Evolutionary conservation across 2,888 invertebrate genomes (phyloP), one percentile per base, ranked within the genome.

Genomic region (Leucophora obtusa): DNA sequence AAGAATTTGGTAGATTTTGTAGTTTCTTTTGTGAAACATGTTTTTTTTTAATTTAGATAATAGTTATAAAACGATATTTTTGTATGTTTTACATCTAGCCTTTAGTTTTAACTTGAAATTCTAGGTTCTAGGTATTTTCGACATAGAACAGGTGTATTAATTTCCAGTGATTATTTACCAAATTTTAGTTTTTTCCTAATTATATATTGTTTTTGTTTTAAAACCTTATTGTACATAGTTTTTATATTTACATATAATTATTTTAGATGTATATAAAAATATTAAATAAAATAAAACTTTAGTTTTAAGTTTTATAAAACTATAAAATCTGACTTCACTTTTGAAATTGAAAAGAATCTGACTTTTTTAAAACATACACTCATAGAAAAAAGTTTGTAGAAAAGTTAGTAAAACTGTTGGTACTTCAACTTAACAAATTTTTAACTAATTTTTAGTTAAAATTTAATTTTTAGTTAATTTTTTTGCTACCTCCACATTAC

Each of bases 251-350:
- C n/a, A 47, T 47, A 47, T 47, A 47, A 47, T 47, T 47, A 3
- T 47, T 47, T 47, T 47, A 47, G n/a, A 47, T 47, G 43, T 47
- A 47, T 6, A 47, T 47, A 38, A 11, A 47, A 14, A n/a, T 47
- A 47, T n/a, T 43, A 14, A 74, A 74, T 74, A 74, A 66, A 74
- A 11, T 74, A 59, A 33, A 33, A 28, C 21, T 58, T 15, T 73
- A 73, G 58, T 17, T 18, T 28, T 74, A 74, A 74, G 74, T 68
- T 66, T 68, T 50, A 72, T 63, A 63, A 51, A 60, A 60, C 11
- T 14, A 14, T 24, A n/a, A 14, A 56, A 28, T 6, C 6, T 24
- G 28, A 28, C 7, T 7, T 6, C 28, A 28, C 3, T 28, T 28
- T 28, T 28, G 28, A 28, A 28, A 28, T 28, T 28, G 6, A 28